These are phyloP conservation scores for Chelonus insularis DNA, from an alignment of 1,140 invertebrate species.

Conservation along the genomic window DNA sequence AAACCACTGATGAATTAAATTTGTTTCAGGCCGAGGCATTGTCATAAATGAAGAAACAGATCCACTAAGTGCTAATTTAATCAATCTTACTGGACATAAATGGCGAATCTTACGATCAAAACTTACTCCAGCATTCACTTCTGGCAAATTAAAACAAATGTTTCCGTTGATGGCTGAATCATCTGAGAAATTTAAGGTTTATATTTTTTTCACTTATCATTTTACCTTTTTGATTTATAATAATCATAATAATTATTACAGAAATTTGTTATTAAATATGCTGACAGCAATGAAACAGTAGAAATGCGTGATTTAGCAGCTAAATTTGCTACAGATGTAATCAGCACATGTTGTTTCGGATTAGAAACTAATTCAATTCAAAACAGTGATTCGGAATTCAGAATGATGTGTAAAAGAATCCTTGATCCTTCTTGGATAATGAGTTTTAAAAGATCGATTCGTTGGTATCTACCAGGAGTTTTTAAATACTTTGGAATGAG, in stretches of 20 bases:
- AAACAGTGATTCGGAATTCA: conserved; percentile 52
- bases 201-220: not conserved
- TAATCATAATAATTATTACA: conserved; percentile 25
- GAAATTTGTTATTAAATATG: conserved; percentile 30
- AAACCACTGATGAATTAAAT: not conserved
- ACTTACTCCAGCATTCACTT: conserved; percentile 55
- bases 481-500: conserved; percentile 24
- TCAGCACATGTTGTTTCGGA: conserved; percentile 57
- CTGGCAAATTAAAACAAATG: conserved; percentile 57
- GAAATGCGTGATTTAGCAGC: conserved; percentile 49
- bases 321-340: conserved; percentile 61
- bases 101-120: conserved; percentile 56
- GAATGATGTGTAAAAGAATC: conserved; percentile 42
- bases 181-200: conserved; percentile 28
- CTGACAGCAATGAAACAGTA: conserved; percentile 28
- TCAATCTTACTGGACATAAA: conserved; percentile 38
- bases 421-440: conserved; percentile 27
- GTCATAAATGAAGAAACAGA: conserved; percentile 35
- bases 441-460: conserved; percentile 24
- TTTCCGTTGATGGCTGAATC: conserved; percentile 35
- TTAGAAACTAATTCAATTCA: conserved; percentile 53
- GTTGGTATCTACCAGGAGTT: conserved; percentile 21
- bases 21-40: conserved; percentile 36
- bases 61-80: conserved; percentile 38
- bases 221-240: too few species aligned